These are phyloP conservation scores for Stegophylla sp. DNA, from an alignment of 2,888 invertebrate genomes.

Conservation along the genomic window DNA sequence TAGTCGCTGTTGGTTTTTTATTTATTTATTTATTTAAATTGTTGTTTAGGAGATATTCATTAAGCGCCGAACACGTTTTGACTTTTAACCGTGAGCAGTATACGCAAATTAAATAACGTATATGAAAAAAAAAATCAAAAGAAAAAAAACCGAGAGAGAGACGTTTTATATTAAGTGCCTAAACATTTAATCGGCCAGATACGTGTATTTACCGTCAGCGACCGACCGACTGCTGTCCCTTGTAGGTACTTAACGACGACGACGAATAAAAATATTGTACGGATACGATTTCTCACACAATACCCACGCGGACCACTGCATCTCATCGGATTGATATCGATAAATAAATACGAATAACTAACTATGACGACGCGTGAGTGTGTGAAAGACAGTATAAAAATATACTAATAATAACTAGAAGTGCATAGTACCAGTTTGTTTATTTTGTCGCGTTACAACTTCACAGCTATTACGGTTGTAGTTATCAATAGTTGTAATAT, in stretches of 20 bases:
- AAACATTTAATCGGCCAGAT: constrained; percentile 10
- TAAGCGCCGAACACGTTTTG: constrained; percentile 55
- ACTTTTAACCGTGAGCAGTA: constrained; percentile 39
- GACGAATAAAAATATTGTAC: constrained; percentile 10
- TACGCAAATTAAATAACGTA: constrained; percentile 43
- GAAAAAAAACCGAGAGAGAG: constrained; percentile 10
- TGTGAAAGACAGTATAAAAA: background rate
- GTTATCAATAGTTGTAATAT: background rate
- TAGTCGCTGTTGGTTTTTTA: constrained; percentile 24
- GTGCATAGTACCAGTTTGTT: background rate
- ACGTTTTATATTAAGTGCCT: constrained; percentile 33
- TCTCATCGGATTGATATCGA: too few relatives aligned
- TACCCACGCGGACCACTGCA: too few relatives aligned
- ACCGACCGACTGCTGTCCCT: constrained; percentile 12
- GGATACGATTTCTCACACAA: constrained; percentile 9
- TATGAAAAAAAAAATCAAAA: constrained; percentile 1
- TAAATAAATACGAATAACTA: too few relatives aligned
- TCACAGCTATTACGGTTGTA: background rate
- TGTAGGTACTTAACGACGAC: constrained; percentile 18
- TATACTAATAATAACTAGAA: background rate
- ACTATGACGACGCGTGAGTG: background rate
- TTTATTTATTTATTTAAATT: constrained; percentile 51
- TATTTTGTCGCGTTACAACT: background rate
- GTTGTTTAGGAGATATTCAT: constrained; percentile 45
- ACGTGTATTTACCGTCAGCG: constrained; percentile 35